Percentiles rank a stretch among this genome's conserved stretches.
Conservation (phyloP, 2,797 vertebrate species). For the Silurus lanzhouensis region DNA sequence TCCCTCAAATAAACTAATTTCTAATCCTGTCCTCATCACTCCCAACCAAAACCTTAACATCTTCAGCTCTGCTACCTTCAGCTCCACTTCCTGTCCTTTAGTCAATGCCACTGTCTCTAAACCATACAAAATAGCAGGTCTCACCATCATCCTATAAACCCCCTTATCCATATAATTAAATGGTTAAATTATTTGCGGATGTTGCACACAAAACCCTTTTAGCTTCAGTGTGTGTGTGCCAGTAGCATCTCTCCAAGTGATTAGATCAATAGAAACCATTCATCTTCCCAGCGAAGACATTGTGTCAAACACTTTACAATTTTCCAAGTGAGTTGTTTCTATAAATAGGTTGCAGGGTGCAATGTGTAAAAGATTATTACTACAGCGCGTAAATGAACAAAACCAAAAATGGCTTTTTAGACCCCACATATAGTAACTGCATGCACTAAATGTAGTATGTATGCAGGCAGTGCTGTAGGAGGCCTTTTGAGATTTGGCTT, state of each 20-base stretch:
- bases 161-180: neutral
- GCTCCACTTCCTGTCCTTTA: too few species aligned
- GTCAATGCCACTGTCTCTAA: too few species aligned
- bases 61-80: too few species aligned
- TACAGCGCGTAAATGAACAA: neutral
- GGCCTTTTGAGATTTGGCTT: neutral
- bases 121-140: too few species aligned
- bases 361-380: neutral
- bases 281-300: neutral
- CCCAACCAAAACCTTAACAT: too few species aligned
- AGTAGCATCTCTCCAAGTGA: neutral
- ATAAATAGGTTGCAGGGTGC: neutral
- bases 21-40: too few species aligned
- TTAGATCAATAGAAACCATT: neutral
- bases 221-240: neutral
- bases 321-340: neutral
- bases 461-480: neutral
- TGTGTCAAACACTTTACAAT: neutral
- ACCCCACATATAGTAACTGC: neutral
- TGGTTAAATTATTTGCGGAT: neutral
- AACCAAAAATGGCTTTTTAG: neutral
- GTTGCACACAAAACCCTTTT: neutral
- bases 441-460: neutral
- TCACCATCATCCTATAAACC: too few species aligned
- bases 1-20: too few species aligned